Percentiles rank a stretch among this genome's conserved stretches.
These are phyloP conservation scores for Liasis olivaceus DNA, from an alignment of 2,797 vertebrate species.

Conservation along the genomic window DNA sequence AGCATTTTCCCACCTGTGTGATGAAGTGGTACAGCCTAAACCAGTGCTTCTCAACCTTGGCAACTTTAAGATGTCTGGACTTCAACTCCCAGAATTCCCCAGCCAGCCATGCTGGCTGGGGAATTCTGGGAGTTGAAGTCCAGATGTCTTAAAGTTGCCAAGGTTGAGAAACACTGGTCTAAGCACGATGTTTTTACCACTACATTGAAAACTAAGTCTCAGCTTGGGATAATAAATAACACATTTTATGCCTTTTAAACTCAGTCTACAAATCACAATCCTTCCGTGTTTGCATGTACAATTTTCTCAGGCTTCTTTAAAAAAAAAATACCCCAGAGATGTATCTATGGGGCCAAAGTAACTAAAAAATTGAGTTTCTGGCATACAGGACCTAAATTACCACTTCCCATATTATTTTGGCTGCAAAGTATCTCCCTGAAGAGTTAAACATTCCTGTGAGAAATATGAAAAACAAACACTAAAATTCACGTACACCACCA, in stretches of 20 bases:
- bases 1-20: background rate
- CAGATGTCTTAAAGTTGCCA: background rate
- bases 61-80: background rate
- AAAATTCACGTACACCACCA: constrained; percentile 50
- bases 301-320: constrained; percentile 45
- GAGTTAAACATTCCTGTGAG: constrained; percentile 68
- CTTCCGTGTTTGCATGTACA: constrained; percentile 25
- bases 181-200: background rate
- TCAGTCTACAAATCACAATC: constrained; percentile 8
- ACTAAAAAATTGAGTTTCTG: constrained; percentile 46
- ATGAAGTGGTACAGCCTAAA: background rate
- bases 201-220: background rate
- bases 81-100: background rate
- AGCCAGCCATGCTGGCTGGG: too few relatives aligned
- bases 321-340: constrained; percentile 47
- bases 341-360: constrained; percentile 44
- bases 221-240: background rate
- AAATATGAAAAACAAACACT: constrained; percentile 33
- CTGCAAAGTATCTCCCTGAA: constrained; percentile 46
- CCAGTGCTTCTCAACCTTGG: background rate
- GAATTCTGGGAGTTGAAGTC: background rate
- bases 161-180: background rate
- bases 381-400: constrained; percentile 49
- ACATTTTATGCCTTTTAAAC: background rate
- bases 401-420: constrained; percentile 61